Base-by-base conservation (phyloP, 2,797 vertebrate species). In the Allobates femoralis region DNA sequence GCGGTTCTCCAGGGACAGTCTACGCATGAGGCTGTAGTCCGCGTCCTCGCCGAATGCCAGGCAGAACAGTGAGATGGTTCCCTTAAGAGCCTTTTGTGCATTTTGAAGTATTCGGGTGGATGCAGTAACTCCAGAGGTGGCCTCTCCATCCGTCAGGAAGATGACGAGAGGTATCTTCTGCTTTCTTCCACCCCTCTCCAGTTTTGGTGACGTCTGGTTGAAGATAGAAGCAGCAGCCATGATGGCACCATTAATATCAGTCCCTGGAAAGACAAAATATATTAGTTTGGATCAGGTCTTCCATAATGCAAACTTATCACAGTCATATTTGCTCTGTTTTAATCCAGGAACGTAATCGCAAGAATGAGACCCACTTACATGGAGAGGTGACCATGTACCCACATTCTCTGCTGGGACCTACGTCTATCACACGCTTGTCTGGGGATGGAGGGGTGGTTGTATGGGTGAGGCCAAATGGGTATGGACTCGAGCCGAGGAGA, bases 41-140 rank as follows among this genome's bases (percentile, higher is more conserved):
- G 96, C 95, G 12, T 97, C 96, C 2, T 96, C 95, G 0, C 96
- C 96, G 37, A 97, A 97, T 28, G 95, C 96, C 12, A 98, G 90
- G 69, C 94, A 95, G 19, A 97, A 97, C 41, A 97, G 93, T 2
- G 95, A 94, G 19, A 94, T 90, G 0, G 91, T 88, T 51, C 94
- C 93, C 26, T 92, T 92, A 81, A 96, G 87, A 1, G 93, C 95
- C 78, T 90, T 93, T 75, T 87, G 94, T 34, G 96, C 93, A 2
- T 96, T 97, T 64, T 10, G 92, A 1, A 97, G 92, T 89, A 98
- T 97, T 77, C 89, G 90, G 64, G 93, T 93, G 0, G 93, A 91
- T 0, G 93, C 90, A 0, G 94, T 97, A 41, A 96, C 94, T 0
- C 96, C 95, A 0, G 93, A 94, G 2, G 96, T 97, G 51, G 96